Evolutionary conservation across 2,113 vertebrate genomes (phyloP), one percentile per base, ranked within the genome.

Genomic region (Gasterosteus aculeatus): DNA sequence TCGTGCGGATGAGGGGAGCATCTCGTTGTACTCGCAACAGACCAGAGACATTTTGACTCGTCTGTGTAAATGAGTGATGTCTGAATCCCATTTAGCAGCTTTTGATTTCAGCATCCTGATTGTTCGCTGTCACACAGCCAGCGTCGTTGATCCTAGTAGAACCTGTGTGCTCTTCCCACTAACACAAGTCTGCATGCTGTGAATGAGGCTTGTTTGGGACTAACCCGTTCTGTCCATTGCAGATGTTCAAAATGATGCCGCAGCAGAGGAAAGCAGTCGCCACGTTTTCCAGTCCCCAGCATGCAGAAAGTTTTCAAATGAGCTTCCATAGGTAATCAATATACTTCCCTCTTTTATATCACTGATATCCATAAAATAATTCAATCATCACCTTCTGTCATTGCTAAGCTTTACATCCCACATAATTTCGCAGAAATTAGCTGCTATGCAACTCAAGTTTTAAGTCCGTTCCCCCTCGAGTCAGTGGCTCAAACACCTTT

Each of bases 211-310:
- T 33, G 12, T 46, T 35, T 66, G 18, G 63, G 9, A 41, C 29
- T 26, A 18, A n/a, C n/a, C 42, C 54, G 73, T 19, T 72, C 18
- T 72, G 18, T 69, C 15, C 61, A 26, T 69, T 72, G 29, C 82
- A 99, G 98, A 97, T 94, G 95, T 96, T 99, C 82, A 95, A 96
- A 90, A 97, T 99, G 97, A 93, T 98, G 75, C 98, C 97, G 44
- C 96, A 97, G 83, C 97, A 98, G 63, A 94, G 97, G 92, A 99
- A 98, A 94, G 97, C 98, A 80, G 88, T 99, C 33, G 98, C 98
- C 3, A 98, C 93, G 79, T 99, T 98, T 87, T 95, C 95, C 92
- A 95, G 91, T 59, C 95, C 97, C 39, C 94, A 96, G 35, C 97
- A 99, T 0, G 98, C 98, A 2, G 88, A 93, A 22, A 96, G 95